Conservation (phyloP, 64 coral and sea anemone species). For the Cladopsammia gracilis region DNA sequence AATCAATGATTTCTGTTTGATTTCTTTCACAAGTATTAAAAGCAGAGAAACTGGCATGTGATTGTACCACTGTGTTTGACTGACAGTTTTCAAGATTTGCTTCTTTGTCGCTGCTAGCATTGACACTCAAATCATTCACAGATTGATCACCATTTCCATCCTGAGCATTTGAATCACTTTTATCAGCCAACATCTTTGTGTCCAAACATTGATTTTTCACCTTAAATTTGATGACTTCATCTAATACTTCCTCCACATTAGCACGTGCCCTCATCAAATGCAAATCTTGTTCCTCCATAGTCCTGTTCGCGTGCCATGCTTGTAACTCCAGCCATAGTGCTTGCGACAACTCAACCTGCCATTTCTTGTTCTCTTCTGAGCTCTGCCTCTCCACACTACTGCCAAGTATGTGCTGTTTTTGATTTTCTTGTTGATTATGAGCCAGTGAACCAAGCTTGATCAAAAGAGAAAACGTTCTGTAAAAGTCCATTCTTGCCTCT, state of each 20-base stretch:
- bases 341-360: slow-evolving; percentile 79
- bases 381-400: slow-evolving; percentile 75
- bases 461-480: slow-evolving; percentile 87
- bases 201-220: slow-evolving; percentile 38
- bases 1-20: neutral
- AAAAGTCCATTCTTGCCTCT: slow-evolving; percentile 78
- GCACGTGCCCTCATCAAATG: slow-evolving; percentile 77
- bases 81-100: neutral
- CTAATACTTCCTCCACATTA: slow-evolving; percentile 85
- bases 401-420: slow-evolving; percentile 37
- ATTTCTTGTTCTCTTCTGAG: slow-evolving; percentile 89
- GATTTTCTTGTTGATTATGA: slow-evolving; percentile 77
- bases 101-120: neutral
- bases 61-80: neutral
- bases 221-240: slow-evolving; percentile 92
- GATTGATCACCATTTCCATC: neutral
- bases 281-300: slow-evolving; percentile 88
- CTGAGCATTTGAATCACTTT: neutral
- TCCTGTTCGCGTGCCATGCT: slow-evolving; percentile 85
- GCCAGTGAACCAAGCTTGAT: slow-evolving; percentile 88
- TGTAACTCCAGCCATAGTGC: slow-evolving; percentile 96
- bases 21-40: neutral
- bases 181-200: slow-evolving; percentile 19
- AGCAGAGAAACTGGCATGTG: neutral
- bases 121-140: neutral